Evolutionary conservation across 2,888 invertebrate species (phyloP).

Genomic region (Cephus sareptanus): DNA sequence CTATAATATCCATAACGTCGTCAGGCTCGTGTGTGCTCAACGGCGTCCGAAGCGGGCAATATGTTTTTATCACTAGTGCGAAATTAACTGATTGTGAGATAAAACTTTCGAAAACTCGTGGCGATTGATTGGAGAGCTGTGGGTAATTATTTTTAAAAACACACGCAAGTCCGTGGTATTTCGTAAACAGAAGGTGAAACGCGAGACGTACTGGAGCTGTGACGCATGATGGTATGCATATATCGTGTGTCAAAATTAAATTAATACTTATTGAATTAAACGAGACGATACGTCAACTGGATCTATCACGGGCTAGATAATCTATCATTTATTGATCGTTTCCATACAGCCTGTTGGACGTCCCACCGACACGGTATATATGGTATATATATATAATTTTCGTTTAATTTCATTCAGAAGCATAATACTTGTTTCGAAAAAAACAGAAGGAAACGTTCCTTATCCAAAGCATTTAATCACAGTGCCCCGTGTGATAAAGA

Average conservation of each 20-base stretch:
- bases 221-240: neutral
- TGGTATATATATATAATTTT: neutral
- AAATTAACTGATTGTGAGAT: neutral
- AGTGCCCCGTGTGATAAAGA: neutral
- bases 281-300: slow-evolving; percentile 1
- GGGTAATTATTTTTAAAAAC: neutral
- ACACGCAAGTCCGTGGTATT: neutral
- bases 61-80: neutral
- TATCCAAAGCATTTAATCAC: neutral
- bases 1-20: neutral
- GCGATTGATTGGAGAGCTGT: neutral
- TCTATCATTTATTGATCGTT: neutral
- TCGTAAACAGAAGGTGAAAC: neutral
- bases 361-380: neutral
- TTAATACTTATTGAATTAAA: slow-evolving; percentile 25
- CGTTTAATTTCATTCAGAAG: neutral
- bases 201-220: neutral
- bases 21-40: neutral
- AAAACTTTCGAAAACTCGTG: neutral
- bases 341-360: neutral
- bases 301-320: neutral
- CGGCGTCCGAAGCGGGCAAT: neutral
- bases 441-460: neutral
- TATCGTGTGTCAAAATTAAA: slow-evolving; percentile 16
- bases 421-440: neutral